Evolutionary conservation across 2,113 vertebrate species (phyloP).

Genomic region (Corythoichthys intestinalis): DNA sequence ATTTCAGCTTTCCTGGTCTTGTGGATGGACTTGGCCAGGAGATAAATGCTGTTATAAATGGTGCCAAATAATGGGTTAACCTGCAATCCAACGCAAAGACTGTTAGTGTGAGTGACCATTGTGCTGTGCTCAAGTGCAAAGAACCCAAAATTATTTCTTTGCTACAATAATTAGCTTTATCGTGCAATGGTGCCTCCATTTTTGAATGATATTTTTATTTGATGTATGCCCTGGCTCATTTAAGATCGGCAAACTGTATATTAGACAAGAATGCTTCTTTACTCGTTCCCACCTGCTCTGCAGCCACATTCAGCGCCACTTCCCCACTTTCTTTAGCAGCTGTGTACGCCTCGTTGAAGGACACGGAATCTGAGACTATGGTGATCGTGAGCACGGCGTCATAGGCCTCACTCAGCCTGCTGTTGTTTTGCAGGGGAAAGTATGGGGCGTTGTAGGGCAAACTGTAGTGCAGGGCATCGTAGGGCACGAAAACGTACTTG

Average conservation of each 20-base stretch:
- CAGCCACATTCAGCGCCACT: slow-evolving; percentile 48
- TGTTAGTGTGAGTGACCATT: not conserved
- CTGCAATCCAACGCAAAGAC: slow-evolving; percentile 54
- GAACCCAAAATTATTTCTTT: not conserved
- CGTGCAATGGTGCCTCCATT: not conserved
- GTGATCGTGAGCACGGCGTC: slow-evolving; percentile 88
- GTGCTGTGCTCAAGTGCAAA: not conserved
- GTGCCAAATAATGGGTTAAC: slow-evolving; percentile 88
- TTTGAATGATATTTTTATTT: not conserved
- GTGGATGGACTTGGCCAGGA: slow-evolving; percentile 79
- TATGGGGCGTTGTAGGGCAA: slow-evolving; percentile 79
- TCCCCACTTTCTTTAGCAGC: slow-evolving; percentile 72
- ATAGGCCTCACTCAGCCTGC: slow-evolving; percentile 79
- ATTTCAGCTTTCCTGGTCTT: slow-evolving; percentile 62
- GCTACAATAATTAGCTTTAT: not conserved
- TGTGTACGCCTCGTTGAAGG: slow-evolving; percentile 79
- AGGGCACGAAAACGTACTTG: slow-evolving; percentile 84
- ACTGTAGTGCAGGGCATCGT: slow-evolving; percentile 86
- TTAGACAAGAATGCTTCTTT: not conserved
- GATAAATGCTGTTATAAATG: slow-evolving; percentile 85
- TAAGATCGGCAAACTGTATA: not conserved
- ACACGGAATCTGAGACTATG: slow-evolving; percentile 78
- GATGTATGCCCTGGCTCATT: not conserved
- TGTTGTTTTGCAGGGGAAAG: slow-evolving; percentile 72
- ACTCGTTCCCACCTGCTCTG: slow-evolving; percentile 58